Conservation (phyloP, 1,140 invertebrate genomes). For the Steinernema khuongi region DNA sequence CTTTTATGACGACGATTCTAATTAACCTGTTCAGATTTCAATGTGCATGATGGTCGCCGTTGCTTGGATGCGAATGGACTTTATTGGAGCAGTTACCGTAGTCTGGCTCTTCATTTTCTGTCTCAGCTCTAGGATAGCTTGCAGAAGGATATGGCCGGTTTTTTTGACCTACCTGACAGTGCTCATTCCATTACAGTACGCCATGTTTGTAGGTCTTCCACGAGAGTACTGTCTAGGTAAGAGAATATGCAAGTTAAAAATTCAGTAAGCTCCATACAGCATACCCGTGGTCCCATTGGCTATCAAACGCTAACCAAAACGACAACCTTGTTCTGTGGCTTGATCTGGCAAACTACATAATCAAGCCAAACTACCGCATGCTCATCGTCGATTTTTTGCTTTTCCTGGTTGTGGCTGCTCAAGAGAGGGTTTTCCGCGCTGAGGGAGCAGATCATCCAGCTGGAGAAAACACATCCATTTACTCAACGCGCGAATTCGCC, state of each 20-base stretch:
- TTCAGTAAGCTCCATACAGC: conserved; percentile 35
- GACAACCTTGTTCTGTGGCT: conserved; percentile 76
- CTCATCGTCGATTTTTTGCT: conserved; percentile 87
- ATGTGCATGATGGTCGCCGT: conserved; percentile 77
- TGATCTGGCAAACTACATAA: conserved; percentile 75
- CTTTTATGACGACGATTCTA: conserved; percentile 21
- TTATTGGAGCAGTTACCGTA: conserved; percentile 79
- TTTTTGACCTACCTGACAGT: conserved; percentile 76
- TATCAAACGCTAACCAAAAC: conserved; percentile 46
- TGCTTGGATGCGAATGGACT: conserved; percentile 81
- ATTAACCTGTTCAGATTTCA: conserved; percentile 67
- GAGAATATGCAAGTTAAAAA: neutral
- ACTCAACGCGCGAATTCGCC: conserved; percentile 35
- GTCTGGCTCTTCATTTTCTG: conserved; percentile 76
- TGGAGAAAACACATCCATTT: conserved; percentile 50
- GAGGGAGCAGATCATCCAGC: conserved; percentile 48
- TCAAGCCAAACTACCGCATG: conserved; percentile 72
- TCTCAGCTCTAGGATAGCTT: conserved; percentile 60
- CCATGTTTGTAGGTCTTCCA: conserved; percentile 78
- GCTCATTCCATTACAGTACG: conserved; percentile 79
- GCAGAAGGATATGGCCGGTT: conserved; percentile 74
- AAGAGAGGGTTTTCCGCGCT: conserved; percentile 61
- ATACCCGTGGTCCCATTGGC: conserved; percentile 70
- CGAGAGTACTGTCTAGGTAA: conserved; percentile 64
- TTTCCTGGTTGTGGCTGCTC: conserved; percentile 77